Conservation (phyloP, 2,113 vertebrate species). For the Myotis yumanensis region DNA sequence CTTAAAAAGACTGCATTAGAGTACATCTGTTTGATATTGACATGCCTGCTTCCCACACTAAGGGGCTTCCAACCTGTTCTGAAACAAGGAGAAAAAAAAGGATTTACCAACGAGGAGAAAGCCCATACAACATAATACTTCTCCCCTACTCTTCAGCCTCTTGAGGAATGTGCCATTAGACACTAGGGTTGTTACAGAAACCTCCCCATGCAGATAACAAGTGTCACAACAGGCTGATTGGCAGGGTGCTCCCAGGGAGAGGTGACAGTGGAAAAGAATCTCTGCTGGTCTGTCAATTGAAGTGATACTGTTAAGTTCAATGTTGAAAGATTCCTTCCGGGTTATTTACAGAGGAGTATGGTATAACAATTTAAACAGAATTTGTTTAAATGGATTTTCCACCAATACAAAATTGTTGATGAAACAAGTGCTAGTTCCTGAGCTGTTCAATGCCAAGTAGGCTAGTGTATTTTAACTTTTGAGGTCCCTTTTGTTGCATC, state of each 20-base stretch:
- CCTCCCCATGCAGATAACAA: neutral
- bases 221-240: neutral
- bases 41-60: neutral
- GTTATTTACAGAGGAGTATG: neutral
- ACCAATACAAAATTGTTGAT: neutral
- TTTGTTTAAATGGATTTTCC: neutral
- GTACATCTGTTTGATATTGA: neutral
- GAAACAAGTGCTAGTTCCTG: neutral
- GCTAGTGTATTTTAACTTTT: neutral
- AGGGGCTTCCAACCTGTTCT: neutral
- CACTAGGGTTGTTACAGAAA: neutral
- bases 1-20: neutral
- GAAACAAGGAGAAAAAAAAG: neutral
- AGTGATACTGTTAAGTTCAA: neutral
- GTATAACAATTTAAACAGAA: neutral
- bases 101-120: neutral
- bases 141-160: neutral
- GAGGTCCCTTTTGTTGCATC: neutral
- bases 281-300: neutral
- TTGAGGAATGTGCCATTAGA: neutral
- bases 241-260: neutral
- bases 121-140: neutral
- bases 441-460: neutral
- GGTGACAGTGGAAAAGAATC: neutral
- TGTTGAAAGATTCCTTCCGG: neutral